These are phyloP conservation scores for Lasioglossum morio DNA, from an alignment of 2,888 invertebrate genomes.

Conservation along the genomic window DNA sequence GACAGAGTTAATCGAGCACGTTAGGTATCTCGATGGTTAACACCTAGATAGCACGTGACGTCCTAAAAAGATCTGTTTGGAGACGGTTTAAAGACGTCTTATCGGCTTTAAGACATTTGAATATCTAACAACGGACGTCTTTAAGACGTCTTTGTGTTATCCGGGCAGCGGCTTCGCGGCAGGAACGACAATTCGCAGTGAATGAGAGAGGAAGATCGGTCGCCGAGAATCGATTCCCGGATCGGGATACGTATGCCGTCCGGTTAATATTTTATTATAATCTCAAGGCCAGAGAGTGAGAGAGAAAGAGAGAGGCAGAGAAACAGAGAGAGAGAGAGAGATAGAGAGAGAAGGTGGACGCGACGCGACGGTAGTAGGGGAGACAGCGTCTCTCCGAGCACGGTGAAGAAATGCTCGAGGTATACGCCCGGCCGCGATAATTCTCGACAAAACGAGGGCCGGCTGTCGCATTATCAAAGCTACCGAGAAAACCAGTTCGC, in stretches of 20 bases:
- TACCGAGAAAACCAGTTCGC: constrained; percentile 68
- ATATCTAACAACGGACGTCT: too few relatives aligned
- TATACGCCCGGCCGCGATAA: constrained; percentile 51
- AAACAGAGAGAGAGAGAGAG: neutral
- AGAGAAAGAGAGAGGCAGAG: too few relatives aligned
- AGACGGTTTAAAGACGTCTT: too few relatives aligned
- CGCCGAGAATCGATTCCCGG: constrained; percentile 12
- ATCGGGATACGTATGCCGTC: neutral
- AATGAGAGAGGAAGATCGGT: neutral
- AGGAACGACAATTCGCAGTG: neutral
- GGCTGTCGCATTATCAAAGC: constrained; percentile 68
- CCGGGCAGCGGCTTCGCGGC: neutral
- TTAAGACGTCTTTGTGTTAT: too few relatives aligned
- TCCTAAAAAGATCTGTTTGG: too few relatives aligned
- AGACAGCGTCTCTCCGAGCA: neutral
- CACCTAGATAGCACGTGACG: neutral
- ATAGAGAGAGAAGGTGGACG: neutral
- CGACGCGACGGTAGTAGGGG: neutral
- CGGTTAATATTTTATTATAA: constrained; percentile 53
- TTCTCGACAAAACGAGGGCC: constrained; percentile 58
- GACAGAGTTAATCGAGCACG: neutral
- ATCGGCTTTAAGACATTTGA: too few relatives aligned
- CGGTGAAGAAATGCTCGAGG: constrained; percentile 37
- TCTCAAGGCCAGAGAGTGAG: constrained; percentile 42
- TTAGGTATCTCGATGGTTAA: neutral